Evolutionary conservation across 2,888 invertebrate genomes (phyloP).

Genomic region (Selenia dentaria): DNA sequence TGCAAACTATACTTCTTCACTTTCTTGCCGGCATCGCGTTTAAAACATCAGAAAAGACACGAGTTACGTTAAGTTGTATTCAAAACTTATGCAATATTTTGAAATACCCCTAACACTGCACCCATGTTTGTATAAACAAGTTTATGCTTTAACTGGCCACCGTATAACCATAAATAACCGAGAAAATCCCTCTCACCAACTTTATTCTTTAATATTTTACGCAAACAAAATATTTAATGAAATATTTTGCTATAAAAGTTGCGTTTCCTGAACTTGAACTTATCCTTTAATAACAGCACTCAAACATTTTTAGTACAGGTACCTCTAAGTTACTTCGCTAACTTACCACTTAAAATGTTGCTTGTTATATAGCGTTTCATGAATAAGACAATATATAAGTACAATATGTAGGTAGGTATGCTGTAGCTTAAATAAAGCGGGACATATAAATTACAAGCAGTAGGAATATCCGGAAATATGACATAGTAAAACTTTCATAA

Average conservation of each 20-base stretch:
- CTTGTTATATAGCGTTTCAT: slow-evolving; percentile 33
- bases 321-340: slow-evolving; percentile 32
- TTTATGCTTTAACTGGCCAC: slow-evolving; percentile 8
- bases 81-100: no score
- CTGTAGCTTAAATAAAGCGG: slow-evolving; percentile 12
- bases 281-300: slow-evolving; percentile 23
- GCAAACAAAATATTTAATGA: slow-evolving; percentile 26
- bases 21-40: no score
- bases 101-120: no score
- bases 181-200: slow-evolving; percentile 21
- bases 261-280: slow-evolving; percentile 23
- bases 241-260: slow-evolving; percentile 22
- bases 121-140: no score
- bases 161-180: slow-evolving; percentile 21
- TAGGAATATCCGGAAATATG: neutral
- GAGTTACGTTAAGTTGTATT: no score
- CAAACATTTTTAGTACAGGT: slow-evolving; percentile 28
- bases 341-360: slow-evolving; percentile 41
- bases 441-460: slow-evolving; percentile 15
- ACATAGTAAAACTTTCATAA: no score
- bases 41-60: no score
- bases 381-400: slow-evolving; percentile 26
- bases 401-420: slow-evolving; percentile 13
- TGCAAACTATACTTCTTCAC: no score
- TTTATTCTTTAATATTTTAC: slow-evolving; percentile 18